phyloP scores from a whole-genome alignment of 2,797 vertebrate species.

The Macrochelys suwanniensis region DNA sequence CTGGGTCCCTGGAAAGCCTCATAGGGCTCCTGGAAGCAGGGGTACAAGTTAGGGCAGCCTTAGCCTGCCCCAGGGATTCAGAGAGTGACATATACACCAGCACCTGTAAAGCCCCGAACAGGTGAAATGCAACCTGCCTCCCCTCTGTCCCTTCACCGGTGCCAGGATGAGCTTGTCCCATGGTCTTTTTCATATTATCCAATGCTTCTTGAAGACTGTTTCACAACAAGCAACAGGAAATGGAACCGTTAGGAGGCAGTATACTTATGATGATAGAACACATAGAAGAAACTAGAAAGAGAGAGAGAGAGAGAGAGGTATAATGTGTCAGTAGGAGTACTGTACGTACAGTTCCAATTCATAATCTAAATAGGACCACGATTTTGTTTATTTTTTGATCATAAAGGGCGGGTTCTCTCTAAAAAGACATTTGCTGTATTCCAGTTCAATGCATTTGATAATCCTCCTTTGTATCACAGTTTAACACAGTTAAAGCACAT shows the following conservation, averaged over 20 bases:
- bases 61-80: background rate
- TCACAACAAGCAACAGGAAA: background rate
- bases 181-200: background rate
- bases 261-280: background rate
- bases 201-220: background rate
- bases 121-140: background rate
- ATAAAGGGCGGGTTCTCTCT: background rate
- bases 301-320: background rate
- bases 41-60: background rate
- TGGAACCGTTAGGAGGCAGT: background rate
- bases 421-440: constrained; percentile 30
- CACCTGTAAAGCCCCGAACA: background rate
- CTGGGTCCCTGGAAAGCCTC: background rate
- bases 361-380: background rate
- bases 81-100: background rate
- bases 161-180: background rate
- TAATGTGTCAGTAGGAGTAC: background rate
- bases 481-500: constrained; percentile 65
- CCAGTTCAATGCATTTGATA: constrained; percentile 67
- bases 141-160: background rate
- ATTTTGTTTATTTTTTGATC: constrained; percentile 57
- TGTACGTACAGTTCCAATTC: constrained; percentile 28
- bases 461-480: constrained; percentile 53
- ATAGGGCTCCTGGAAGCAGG: too few relatives aligned
- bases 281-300: background rate